These are phyloP conservation scores for Oedothorax gibbosus DNA, from an alignment of 1,140 invertebrate species.

Conservation along the genomic window DNA sequence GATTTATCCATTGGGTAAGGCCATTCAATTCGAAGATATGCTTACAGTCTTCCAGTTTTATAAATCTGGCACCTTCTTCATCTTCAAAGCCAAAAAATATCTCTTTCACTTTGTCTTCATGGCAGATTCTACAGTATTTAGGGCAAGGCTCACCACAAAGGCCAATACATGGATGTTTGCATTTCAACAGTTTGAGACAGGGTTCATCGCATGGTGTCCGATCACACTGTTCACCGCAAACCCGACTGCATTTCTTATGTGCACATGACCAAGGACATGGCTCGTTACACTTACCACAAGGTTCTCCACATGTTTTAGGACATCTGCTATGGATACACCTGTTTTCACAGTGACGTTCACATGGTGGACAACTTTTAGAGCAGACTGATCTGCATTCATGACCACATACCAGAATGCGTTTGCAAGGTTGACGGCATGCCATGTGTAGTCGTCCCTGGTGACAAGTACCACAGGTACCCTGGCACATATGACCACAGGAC, in stretches of 20 bases:
- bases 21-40: constrained; percentile 74
- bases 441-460: constrained; percentile 72
- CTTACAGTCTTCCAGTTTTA: constrained; percentile 75
- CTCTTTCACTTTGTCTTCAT: constrained; percentile 71
- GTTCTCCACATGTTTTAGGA: constrained; percentile 60
- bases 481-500: constrained; percentile 72
- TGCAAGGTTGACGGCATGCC: constrained; percentile 66
- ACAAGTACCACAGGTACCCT: constrained; percentile 60
- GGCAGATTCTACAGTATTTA: constrained; percentile 68
- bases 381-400: constrained; percentile 66
- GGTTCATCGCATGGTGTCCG: constrained; percentile 71
- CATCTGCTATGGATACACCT: constrained; percentile 61
- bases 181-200: constrained; percentile 73
- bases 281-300: constrained; percentile 60
- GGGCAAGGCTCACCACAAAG: constrained; percentile 78
- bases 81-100: constrained; percentile 72
- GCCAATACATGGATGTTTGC: constrained; percentile 77
- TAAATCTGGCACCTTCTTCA: constrained; percentile 68
- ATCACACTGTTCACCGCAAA: constrained; percentile 75
- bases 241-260: constrained; percentile 72
- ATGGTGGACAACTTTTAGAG: constrained; percentile 64
- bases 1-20: constrained; percentile 72
- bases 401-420: constrained; percentile 67
- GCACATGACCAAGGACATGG: constrained; percentile 68
- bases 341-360: constrained; percentile 62